Conservation (phyloP, 92 coral and sea anemone species). For the Porites cylindrica region DNA sequence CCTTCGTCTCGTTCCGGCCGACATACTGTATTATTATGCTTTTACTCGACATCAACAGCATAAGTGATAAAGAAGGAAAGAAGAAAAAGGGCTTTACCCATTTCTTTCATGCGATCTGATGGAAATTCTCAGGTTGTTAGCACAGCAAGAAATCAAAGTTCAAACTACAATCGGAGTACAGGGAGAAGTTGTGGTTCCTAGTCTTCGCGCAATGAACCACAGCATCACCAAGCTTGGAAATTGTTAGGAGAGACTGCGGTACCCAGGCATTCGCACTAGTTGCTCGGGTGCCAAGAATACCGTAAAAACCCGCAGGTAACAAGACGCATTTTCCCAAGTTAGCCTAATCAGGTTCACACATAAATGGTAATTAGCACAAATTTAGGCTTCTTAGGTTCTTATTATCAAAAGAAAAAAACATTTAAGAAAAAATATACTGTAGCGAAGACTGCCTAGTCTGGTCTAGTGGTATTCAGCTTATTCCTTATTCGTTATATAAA, state of each 20-base stretch:
- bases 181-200: conserved; percentile 4
- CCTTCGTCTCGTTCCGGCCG: conserved; percentile 90
- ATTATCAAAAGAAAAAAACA: no score
- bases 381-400: no score
- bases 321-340: no score
- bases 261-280: no score
- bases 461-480: no score
- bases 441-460: no score
- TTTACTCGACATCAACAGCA: background rate
- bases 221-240: background rate
- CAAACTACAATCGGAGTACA: background rate
- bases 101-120: background rate
- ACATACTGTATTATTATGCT: conserved; percentile 57
- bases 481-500: no score
- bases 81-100: background rate
- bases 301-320: no score
- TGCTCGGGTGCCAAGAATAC: no score
- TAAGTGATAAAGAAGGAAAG: background rate
- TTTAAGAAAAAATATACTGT: no score
- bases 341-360: no score
- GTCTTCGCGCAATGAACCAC: background rate
- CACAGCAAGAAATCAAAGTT: conserved; percentile 10
- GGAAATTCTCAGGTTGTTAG: background rate
- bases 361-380: no score
- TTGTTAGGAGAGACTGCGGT: background rate